These are phyloP conservation scores for Syritta pipiens DNA, from an alignment of 2,888 invertebrate species.

Conservation along the genomic window DNA sequence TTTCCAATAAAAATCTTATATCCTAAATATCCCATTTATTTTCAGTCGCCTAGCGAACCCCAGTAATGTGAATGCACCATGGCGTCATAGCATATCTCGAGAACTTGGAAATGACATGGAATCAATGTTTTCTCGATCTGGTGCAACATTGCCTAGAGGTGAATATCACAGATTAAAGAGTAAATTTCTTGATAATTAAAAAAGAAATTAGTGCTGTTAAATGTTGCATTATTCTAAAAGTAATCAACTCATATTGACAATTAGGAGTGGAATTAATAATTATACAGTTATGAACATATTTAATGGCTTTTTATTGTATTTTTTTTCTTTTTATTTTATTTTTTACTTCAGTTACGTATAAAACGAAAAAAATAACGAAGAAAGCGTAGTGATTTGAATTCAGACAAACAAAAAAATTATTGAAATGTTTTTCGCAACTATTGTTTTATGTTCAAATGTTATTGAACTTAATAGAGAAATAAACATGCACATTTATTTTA, in stretches of 20 bases:
- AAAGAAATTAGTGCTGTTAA: conserved; percentile 59
- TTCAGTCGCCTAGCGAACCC: conserved; percentile 77
- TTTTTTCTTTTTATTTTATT: conserved; percentile 21
- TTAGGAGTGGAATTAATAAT: conserved; percentile 52
- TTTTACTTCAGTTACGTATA: conserved; percentile 19
- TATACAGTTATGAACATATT: conserved; percentile 34
- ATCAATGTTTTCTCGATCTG: conserved; percentile 84
- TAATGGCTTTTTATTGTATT: conserved; percentile 58
- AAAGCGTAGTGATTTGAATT: conserved; percentile 63
- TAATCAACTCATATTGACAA: conserved; percentile 51
- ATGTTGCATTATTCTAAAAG: conserved; percentile 58
- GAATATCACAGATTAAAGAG: conserved; percentile 81
- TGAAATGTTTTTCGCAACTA: conserved; percentile 62
- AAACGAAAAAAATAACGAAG: conserved; percentile 47
- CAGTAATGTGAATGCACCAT: conserved; percentile 78
- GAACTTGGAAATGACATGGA: conserved; percentile 87
- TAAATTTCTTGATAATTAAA: conserved; percentile 79
- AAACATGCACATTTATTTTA: conserved; percentile 49
- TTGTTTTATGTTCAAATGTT: conserved; percentile 61
- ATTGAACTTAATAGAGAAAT: conserved; percentile 43
- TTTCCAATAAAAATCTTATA: too few relatives aligned
- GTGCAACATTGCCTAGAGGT: conserved; percentile 85
- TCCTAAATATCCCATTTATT: too few relatives aligned
- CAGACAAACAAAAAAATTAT: conserved; percentile 67
- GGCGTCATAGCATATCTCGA: conserved; percentile 84